Evolutionary conservation across 2,888 invertebrate genomes (phyloP).

Genomic region (Sabatieria punctata): DNA sequence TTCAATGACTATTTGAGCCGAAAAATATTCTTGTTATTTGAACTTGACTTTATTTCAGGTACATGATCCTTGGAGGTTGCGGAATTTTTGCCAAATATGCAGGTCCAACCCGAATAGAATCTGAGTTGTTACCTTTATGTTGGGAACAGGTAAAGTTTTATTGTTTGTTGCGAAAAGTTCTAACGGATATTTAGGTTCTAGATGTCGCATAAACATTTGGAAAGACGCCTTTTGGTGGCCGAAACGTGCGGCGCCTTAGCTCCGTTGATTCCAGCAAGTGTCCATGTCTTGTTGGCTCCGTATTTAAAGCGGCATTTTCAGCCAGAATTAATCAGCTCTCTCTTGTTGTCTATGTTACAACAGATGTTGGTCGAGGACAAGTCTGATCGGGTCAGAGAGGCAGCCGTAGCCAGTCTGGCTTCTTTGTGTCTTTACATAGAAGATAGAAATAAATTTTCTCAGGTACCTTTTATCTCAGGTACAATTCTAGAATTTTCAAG

Average conservation of each 20-base stretch:
- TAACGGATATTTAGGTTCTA: conserved; percentile 24
- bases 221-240: conserved; percentile 48
- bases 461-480: conserved; percentile 29
- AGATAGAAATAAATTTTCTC: conserved; percentile 47
- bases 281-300: not conserved
- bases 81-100: conserved; percentile 37
- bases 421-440: conserved; percentile 47
- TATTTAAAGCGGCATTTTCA: conserved; percentile 24
- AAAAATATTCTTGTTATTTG: too few species aligned
- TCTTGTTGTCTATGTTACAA: conserved; percentile 52
- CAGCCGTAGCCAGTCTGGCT: conserved; percentile 46
- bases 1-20: too few species aligned
- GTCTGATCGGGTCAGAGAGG: conserved; percentile 45
- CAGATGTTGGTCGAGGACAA: conserved; percentile 52
- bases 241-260: conserved; percentile 50
- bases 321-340: conserved; percentile 47
- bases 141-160: conserved; percentile 44
- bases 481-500: too few species aligned
- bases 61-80: conserved; percentile 36
- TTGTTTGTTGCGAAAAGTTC: not conserved
- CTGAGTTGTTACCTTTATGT: conserved; percentile 51
- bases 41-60: conserved; percentile 28
- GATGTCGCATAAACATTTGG: conserved; percentile 49
- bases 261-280: conserved; percentile 46
- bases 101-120: conserved; percentile 42